These are phyloP conservation scores for Ectemnius cavifrons DNA, from an alignment of 2,888 invertebrate genomes.

Conservation along the genomic window DNA sequence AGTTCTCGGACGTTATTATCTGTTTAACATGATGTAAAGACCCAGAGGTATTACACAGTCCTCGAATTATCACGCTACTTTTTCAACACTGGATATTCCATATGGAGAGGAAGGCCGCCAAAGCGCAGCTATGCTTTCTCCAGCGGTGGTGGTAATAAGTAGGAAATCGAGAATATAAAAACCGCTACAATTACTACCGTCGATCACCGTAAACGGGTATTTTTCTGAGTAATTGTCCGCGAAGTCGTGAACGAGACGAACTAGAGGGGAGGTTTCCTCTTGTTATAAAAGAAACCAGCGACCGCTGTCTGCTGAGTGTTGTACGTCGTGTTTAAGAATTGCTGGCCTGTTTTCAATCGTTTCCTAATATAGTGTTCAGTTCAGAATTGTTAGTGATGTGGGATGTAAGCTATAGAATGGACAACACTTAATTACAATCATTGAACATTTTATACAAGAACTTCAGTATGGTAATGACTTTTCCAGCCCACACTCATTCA, in stretches of 20 bases:
- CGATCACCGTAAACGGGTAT: too few relatives aligned
- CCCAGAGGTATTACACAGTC: constrained; percentile 25
- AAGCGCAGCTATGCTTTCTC: not conserved
- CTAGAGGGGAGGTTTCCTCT: constrained; percentile 6
- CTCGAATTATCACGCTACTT: not conserved
- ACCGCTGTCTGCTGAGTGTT: too few relatives aligned
- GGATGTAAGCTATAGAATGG: too few relatives aligned
- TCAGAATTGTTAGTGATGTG: too few relatives aligned
- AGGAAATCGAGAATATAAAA: constrained; percentile 2
- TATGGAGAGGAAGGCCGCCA: not conserved
- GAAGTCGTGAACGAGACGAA: not conserved
- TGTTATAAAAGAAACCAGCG: constrained; percentile 20
- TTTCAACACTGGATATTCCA: not conserved
- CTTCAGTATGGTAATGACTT: not conserved
- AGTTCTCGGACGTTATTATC: too few relatives aligned
- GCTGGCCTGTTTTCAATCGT: too few relatives aligned
- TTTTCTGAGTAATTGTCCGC: not conserved
- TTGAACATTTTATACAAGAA: too few relatives aligned
- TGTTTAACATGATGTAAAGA: constrained; percentile 48
- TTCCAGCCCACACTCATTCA: constrained; percentile 87
- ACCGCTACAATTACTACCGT: not conserved
- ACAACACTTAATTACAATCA: too few relatives aligned
- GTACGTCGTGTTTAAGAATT: too few relatives aligned
- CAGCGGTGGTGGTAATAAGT: not conserved
- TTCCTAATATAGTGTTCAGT: too few relatives aligned